These are phyloP conservation scores for Drosophila takahashii DNA, from an alignment of 1,140 invertebrate species.

Conservation along the genomic window DNA sequence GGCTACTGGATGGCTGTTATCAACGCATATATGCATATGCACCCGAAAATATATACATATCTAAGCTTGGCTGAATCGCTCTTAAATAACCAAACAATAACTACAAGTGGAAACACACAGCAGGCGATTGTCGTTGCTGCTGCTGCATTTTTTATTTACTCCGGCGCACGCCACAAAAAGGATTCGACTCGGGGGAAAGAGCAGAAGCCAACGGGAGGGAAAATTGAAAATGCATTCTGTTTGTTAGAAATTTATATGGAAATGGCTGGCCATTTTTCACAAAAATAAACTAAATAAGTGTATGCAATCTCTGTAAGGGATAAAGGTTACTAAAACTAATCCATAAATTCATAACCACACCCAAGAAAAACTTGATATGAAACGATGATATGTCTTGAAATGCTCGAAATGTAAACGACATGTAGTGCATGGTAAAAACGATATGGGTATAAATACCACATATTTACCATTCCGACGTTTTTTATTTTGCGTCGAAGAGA, in stretches of 20 bases:
- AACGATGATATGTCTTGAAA: no score
- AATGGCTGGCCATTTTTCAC: neutral
- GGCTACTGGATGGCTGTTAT: conserved; percentile 37
- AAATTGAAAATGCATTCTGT: conserved; percentile 33
- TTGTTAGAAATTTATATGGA: conserved; percentile 9
- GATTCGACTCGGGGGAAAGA: conserved; percentile 18
- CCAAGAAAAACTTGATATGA: no score
- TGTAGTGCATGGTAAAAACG: no score
- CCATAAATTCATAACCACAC: no score
- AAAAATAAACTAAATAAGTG: neutral
- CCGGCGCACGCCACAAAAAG: conserved; percentile 15
- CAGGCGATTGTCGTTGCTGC: conserved; percentile 34
- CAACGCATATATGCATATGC: conserved; percentile 39
- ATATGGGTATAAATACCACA: no score
- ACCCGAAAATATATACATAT: conserved; percentile 62
- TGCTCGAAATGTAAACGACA: no score
- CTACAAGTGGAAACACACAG: conserved; percentile 49
- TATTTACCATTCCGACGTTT: no score
- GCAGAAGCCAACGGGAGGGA: neutral
- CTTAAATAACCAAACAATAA: conserved; percentile 83
- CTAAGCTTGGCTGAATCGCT: conserved; percentile 79
- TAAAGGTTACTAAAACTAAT: neutral
- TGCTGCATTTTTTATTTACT: conserved; percentile 47
- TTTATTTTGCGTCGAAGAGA: no score
- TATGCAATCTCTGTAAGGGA: neutral